Base-by-base conservation (phyloP, 1,140 invertebrate species). In the Harlomillsia oculata region DNA sequence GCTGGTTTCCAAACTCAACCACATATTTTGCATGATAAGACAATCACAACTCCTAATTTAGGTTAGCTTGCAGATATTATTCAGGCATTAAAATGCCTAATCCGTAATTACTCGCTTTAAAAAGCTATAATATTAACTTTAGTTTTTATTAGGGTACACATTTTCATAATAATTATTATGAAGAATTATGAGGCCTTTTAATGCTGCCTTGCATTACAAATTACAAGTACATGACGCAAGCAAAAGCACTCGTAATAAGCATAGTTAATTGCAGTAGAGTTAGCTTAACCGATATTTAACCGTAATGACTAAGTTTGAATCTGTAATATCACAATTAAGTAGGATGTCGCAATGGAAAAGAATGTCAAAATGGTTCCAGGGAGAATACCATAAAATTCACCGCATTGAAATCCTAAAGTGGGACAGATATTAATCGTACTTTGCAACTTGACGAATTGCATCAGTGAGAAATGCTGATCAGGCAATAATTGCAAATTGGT, bases 301-400 rank as follows among this genome's bases (percentile, higher is more conserved):
- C 30, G 6, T 34, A 2, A 34, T 48, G n/a, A 29, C 6, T 48
- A n/a, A 48, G 5, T 5, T 39, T 36, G 34, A 36, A 50, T 23
- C 20, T 50, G 48, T n/a, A 50, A 16, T 5, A 50, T 9, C 25
- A 50, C 48, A 37, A 50, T 37, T 2, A 50, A 30, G 18, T 50
- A 50, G 13, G 48, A 50, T 5, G 48, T 50, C 4, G 23, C 21
- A 16, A 50, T 37, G 2, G 32, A 37, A 37, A 50, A 37, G 21
- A 50, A 50, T 13, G 34, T 37, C 5, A 50, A 39, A 50, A 50
- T 39, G 1, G 48, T 50, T 28, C 48, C 48, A 1, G 48, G 34
- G 13, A 37, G 25, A 8, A 50, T 25, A 26, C n/a, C 28, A 23
- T 50, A 50, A 26, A 37, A 50, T 37, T 23, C 32, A 13, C 48